These are phyloP conservation scores for Phrynocephalus vlangalii DNA, from an alignment of 2,797 vertebrate genomes.

Conservation along the genomic window DNA sequence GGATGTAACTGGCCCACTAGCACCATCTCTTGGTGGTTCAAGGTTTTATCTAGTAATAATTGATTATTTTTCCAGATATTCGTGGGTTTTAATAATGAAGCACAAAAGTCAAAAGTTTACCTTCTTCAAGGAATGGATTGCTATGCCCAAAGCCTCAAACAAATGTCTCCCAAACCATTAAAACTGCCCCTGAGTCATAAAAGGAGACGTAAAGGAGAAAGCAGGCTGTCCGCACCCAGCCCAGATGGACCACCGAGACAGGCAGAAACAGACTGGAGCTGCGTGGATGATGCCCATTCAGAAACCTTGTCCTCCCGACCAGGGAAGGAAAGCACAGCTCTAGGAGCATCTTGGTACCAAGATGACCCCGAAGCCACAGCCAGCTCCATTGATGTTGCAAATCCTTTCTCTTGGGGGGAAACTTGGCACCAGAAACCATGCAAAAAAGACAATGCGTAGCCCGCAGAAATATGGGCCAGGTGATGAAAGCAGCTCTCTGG, in stretches of 20 bases:
- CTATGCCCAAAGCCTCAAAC: neutral
- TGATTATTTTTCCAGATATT: too few relatives aligned
- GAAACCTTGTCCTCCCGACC: constrained; percentile 19
- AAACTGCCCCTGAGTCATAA: constrained; percentile 77
- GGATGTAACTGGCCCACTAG: too few relatives aligned
- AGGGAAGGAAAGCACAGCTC: neutral
- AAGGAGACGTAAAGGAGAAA: constrained; percentile 77
- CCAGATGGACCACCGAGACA: constrained; percentile 34
- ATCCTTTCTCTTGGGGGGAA: neutral
- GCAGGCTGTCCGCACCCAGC: constrained; percentile 31
- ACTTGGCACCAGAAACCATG: neutral
- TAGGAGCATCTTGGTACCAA: neutral
- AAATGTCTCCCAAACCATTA: constrained; percentile 44
- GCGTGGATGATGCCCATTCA: neutral
- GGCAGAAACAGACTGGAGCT: constrained; percentile 18
- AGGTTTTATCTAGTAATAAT: too few relatives aligned
- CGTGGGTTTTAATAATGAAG: too few relatives aligned
- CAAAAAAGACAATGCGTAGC: neutral
- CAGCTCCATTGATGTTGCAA: constrained; percentile 17
- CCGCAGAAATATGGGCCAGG: constrained; percentile 64
- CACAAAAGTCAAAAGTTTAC: too few relatives aligned
- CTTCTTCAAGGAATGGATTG: too few relatives aligned
- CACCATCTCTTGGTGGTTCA: too few relatives aligned
- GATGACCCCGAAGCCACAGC: neutral
- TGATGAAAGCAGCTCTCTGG: constrained; percentile 96